phyloP scores from a whole-genome alignment of 2,888 invertebrate genomes.

The Bruchidius siliquastri region DNA sequence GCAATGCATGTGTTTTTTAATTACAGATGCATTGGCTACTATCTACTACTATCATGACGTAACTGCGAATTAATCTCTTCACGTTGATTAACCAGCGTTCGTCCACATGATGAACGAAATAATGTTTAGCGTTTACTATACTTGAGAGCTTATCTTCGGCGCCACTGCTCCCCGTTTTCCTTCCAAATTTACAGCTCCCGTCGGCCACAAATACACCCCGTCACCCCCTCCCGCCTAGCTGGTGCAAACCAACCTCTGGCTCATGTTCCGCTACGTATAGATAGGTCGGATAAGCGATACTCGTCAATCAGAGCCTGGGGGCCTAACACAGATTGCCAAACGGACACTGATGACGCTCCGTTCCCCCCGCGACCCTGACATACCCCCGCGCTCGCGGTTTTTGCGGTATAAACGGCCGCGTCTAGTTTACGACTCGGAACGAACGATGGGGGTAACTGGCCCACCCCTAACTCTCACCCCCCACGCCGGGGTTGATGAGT shows the following conservation, averaged over 20 bases:
- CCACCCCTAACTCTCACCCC: not conserved
- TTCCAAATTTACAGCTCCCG: not conserved
- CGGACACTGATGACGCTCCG: slow-evolving; percentile 21
- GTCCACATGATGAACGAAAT: too few species aligned
- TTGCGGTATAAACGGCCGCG: slow-evolving; percentile 5
- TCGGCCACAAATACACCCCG: not conserved
- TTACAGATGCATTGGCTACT: too few species aligned
- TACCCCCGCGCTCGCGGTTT: slow-evolving; percentile 4
- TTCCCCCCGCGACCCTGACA: not conserved
- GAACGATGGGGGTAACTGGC: not conserved
- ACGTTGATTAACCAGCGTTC: too few species aligned
- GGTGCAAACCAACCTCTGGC: not conserved
- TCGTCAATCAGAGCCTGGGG: slow-evolving; percentile 11
- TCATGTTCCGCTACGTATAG: slow-evolving; percentile 10
- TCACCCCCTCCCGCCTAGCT: not conserved
- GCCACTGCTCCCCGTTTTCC: not conserved
- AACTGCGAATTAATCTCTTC: too few species aligned
- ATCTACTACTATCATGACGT: too few species aligned
- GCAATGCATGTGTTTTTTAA: too few species aligned
- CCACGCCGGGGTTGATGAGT: not conserved
- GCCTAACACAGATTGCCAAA: slow-evolving; percentile 7
- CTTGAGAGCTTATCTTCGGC: not conserved
- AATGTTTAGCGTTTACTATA: too few species aligned
- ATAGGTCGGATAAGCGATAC: slow-evolving; percentile 18
- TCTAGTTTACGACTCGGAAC: not conserved